Base-by-base conservation (phyloP, 1,140 invertebrate genomes). In the Rhopalosiphum padi region DNA sequence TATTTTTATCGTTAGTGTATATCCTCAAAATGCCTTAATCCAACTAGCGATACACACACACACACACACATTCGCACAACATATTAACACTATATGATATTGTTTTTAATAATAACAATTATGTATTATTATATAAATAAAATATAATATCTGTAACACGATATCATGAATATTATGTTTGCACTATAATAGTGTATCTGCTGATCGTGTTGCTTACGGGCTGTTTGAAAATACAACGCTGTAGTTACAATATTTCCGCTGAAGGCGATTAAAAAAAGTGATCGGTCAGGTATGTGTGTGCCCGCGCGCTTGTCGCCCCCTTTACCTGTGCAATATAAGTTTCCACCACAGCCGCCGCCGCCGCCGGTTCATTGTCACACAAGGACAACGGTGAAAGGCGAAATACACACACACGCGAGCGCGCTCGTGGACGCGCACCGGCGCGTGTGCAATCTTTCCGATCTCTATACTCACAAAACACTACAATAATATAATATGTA, bases 351-450 rank as follows among this genome's bases (percentile, higher is more conserved):
- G 90, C 55, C 23, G 30, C 60, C 23, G 30, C 60, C 37, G 25
- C 43, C 68, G 41, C 0, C 91, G n/a, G 91, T 92, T 92, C 91
- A 83, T 92, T 92, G 91, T 92, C 91, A 92, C 77, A 92, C 91
- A 92, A 92, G 60, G 91, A 46, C 91, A 35, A 82, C 46, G 46
- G 60, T 83, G 46, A 77, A 82, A 82, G 60, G 91, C 18, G 41
- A 82, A 83, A 92, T n/a, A 82, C 30, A n/a, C 9, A 37, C 30
- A 68, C n/a, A 30, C 41, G 25, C 55, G 30, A 25, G 22, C 23
- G 37, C 51, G 51, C 21, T 7, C 48, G 37, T 22, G 8, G 22
- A 85, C 83, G 8, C 35, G 15, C 35, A 18, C 23, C 0, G 2
- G 37, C 77, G 35, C 35, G 35, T 43, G 37, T 23, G 43, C 37